Conservation (phyloP, 2,888 invertebrate genomes). For the Cylindroiulus punctatus region DNA sequence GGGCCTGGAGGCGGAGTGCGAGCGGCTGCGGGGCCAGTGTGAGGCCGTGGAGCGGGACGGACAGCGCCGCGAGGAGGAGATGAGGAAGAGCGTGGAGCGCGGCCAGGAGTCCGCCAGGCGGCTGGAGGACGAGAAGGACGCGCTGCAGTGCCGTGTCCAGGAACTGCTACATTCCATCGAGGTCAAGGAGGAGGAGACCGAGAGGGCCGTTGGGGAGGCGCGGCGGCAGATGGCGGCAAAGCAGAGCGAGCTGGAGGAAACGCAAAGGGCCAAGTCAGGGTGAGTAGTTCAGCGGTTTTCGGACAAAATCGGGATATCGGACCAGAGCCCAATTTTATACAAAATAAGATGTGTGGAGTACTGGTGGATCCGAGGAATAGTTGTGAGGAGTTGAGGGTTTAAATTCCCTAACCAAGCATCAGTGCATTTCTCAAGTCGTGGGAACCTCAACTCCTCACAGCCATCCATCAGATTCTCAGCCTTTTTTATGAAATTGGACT, state of each 20-base stretch:
- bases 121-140: background rate
- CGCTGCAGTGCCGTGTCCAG: background rate
- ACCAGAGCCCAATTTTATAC: too few relatives aligned
- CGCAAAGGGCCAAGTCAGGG: background rate
- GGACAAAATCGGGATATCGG: too few relatives aligned
- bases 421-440: too few relatives aligned
- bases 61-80: slow-evolving; percentile 14
- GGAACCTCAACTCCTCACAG: too few relatives aligned
- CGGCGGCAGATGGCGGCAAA: background rate
- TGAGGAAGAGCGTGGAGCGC: slow-evolving; percentile 10
- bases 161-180: background rate
- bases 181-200: background rate
- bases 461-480: too few relatives aligned
- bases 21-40: background rate
- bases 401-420: too few relatives aligned
- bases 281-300: background rate
- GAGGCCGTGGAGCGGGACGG: background rate
- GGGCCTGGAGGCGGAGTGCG: background rate
- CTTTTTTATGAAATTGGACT: too few relatives aligned
- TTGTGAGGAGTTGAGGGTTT: too few relatives aligned
- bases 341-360: too few relatives aligned
- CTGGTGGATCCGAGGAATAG: too few relatives aligned
- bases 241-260: background rate
- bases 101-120: background rate
- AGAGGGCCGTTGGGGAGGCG: background rate